phyloP scores from a whole-genome alignment of 1,140 invertebrate species.

The Campoletis sonorensis region DNA sequence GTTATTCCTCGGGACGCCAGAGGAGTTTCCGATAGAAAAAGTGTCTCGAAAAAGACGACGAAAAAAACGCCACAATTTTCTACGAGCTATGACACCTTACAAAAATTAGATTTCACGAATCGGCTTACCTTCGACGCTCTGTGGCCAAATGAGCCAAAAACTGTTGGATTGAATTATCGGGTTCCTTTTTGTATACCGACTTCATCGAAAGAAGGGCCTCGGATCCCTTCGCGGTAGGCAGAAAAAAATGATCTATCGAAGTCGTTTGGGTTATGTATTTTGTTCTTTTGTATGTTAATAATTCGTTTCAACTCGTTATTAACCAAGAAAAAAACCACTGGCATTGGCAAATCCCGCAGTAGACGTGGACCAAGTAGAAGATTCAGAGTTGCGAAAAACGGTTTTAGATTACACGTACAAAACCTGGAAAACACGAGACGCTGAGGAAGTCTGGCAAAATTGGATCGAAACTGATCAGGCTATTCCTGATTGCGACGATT shows the following conservation, averaged over 20 bases:
- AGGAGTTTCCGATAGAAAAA: no score
- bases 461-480: conserved; percentile 12
- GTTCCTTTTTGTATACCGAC: background rate
- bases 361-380: conserved; percentile 74
- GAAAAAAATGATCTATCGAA: background rate
- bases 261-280: background rate
- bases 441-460: conserved; percentile 44
- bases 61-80: background rate
- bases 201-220: background rate
- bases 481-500: background rate
- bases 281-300: background rate
- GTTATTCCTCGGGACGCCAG: no score
- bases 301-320: background rate
- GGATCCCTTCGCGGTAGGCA: background rate
- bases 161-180: background rate
- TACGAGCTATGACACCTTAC: background rate
- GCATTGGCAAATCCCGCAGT: conserved; percentile 74
- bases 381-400: conserved; percentile 58
- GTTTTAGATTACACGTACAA: conserved; percentile 50
- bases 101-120: background rate
- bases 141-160: background rate
- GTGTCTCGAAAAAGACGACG: background rate
- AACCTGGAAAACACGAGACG: conserved; percentile 16
- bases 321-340: conserved; percentile 67
- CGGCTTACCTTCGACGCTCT: background rate